A percentile compares a stretch with the other conserved stretches of the same genome.
phyloP scores from a whole-genome alignment of 64 coral and sea anemone species.

The Montipora sp. region DNA sequence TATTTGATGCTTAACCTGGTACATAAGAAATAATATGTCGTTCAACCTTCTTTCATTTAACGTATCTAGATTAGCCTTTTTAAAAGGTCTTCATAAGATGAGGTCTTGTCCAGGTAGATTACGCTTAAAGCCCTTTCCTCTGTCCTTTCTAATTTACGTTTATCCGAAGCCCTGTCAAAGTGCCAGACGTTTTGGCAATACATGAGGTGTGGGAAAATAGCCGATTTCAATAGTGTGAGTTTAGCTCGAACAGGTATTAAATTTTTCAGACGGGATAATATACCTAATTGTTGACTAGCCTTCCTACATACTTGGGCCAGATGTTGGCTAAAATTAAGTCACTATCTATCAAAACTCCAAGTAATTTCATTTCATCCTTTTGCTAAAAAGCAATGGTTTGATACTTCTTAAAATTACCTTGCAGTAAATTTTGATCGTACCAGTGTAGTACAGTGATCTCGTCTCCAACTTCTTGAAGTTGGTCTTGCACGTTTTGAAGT shows the following conservation, averaged over 20 bases:
- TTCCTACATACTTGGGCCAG: background rate
- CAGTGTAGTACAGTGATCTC: background rate
- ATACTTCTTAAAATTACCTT: background rate
- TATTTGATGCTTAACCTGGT: background rate
- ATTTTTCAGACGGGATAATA: background rate
- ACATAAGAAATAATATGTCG: background rate
- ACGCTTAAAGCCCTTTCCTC: background rate
- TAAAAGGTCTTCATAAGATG: background rate
- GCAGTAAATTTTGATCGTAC: background rate
- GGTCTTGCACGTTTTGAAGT: background rate
- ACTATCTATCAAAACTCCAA: conserved; percentile 17
- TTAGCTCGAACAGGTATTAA: background rate
- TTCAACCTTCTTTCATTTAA: background rate
- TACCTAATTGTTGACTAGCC: background rate
- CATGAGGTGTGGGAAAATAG: background rate
- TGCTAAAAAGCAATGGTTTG: background rate
- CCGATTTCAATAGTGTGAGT: background rate
- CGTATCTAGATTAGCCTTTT: background rate
- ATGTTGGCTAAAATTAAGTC: background rate
- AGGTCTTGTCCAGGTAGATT: background rate
- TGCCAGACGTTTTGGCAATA: background rate
- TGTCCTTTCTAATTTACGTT: background rate
- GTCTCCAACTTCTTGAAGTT: background rate
- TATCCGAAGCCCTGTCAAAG: background rate
- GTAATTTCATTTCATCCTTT: background rate